These are phyloP conservation scores for Deladenus siricidicola DNA, from an alignment of 2,888 invertebrate genomes.

Conservation along the genomic window DNA sequence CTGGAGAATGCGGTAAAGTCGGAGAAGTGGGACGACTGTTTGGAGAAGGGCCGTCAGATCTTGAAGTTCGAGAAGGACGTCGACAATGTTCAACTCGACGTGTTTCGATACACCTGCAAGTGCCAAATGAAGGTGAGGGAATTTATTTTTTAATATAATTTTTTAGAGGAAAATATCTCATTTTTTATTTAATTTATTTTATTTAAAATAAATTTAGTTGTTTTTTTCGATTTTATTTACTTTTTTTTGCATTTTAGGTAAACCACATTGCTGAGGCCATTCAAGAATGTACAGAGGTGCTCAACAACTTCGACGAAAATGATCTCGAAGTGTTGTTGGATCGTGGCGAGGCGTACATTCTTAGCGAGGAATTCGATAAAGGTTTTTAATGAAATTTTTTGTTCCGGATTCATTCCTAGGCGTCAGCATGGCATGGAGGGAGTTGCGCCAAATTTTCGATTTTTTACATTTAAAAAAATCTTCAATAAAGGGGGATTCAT, in stretches of 20 bases:
- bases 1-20: slow-evolving; percentile 41
- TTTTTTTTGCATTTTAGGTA: slow-evolving; percentile 43
- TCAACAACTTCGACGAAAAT: slow-evolving; percentile 66
- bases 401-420: no score
- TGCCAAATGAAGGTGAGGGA: slow-evolving; percentile 60
- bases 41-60: slow-evolving; percentile 61
- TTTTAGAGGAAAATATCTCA: neutral
- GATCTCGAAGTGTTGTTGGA: slow-evolving; percentile 73
- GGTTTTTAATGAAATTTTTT: no score
- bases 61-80: slow-evolving; percentile 66
- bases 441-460: no score
- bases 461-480: no score
- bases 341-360: slow-evolving; percentile 80
- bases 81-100: slow-evolving; percentile 57
- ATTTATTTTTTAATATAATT: neutral
- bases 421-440: no score
- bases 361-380: slow-evolving; percentile 82
- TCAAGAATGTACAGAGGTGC: slow-evolving; percentile 69
- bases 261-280: slow-evolving; percentile 70
- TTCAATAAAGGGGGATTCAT: no score
- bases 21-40: slow-evolving; percentile 66
- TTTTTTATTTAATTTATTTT: no score
- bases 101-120: slow-evolving; percentile 70
- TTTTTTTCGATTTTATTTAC: neutral
- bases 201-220: neutral